Conservation (phyloP, 1,140 invertebrate genomes). For the Aplysia californica region DNA sequence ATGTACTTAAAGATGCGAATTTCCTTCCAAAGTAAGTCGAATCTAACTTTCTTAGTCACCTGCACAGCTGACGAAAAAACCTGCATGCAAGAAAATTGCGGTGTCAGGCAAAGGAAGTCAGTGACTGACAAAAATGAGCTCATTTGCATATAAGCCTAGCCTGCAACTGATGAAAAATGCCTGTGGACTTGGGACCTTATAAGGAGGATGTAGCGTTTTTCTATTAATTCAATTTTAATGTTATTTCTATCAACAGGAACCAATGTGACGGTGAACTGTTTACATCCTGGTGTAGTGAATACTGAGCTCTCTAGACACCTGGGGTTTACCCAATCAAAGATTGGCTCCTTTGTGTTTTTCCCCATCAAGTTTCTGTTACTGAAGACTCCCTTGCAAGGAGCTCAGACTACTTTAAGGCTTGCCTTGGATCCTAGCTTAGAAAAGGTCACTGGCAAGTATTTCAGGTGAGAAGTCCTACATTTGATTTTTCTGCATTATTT, state of each 20-base stretch:
- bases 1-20: too few species aligned
- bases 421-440: constrained; percentile 76
- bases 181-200: too few species aligned
- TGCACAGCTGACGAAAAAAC: too few species aligned
- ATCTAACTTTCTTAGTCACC: too few species aligned
- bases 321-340: constrained; percentile 57
- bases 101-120: too few species aligned
- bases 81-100: too few species aligned
- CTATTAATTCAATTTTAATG: neutral
- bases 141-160: too few species aligned
- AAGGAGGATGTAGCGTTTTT: too few species aligned
- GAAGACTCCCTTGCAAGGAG: constrained; percentile 42
- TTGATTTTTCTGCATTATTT: too few species aligned
- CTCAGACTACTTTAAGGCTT: constrained; percentile 66
- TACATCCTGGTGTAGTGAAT: constrained; percentile 61
- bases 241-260: constrained; percentile 32
- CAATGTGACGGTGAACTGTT: constrained; percentile 49
- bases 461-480: constrained; percentile 65
- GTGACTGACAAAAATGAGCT: too few species aligned
- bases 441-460: constrained; percentile 84
- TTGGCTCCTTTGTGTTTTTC: neutral
- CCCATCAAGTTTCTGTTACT: constrained; percentile 19
- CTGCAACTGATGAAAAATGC: too few species aligned
- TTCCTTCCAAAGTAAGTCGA: too few species aligned
- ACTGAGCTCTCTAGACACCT: constrained; percentile 67